phyloP scores from a whole-genome alignment of 2,113 vertebrate genomes.

The Thomomys bottae region DNA sequence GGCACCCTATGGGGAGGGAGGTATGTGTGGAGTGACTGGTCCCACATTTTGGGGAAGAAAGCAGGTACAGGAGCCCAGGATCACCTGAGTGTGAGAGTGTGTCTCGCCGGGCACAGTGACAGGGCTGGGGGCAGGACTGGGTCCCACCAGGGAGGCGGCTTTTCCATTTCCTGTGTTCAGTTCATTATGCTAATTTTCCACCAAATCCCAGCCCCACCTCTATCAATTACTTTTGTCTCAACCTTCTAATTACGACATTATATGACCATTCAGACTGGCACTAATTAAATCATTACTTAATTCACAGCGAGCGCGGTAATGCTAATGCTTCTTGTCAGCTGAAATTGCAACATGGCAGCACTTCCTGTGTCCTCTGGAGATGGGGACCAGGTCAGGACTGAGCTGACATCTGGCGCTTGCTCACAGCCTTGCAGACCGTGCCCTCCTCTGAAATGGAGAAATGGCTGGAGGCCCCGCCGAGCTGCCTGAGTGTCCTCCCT shows the following conservation, averaged over 20 bases:
- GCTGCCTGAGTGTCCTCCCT: slow-evolving; percentile 50
- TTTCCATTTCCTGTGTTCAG: slow-evolving; percentile 49
- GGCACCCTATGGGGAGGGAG: not conserved
- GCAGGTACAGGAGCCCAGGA: not conserved
- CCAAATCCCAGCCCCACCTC: slow-evolving; percentile 81
- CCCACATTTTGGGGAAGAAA: not conserved
- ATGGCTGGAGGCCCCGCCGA: not conserved
- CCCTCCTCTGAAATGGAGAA: slow-evolving; percentile 18
- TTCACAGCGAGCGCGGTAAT: slow-evolving; percentile 81
- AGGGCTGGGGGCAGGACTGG: not conserved
- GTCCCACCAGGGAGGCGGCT: not conserved
- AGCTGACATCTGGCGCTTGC: not conserved
- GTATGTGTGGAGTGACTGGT: not conserved
- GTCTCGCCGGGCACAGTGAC: not conserved
- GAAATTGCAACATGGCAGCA: slow-evolving; percentile 80
- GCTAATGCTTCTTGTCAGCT: slow-evolving; percentile 86
- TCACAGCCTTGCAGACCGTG: not conserved
- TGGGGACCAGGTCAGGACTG: not conserved
- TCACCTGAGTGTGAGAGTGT: not conserved
- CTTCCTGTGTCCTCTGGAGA: slow-evolving; percentile 51
- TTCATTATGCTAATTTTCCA: slow-evolving; percentile 83
- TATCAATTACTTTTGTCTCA: slow-evolving; percentile 84
- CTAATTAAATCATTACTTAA: slow-evolving; percentile 88
- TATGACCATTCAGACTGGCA: slow-evolving; percentile 86
- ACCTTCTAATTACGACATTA: slow-evolving; percentile 88